Base-by-base conservation (phyloP, 37 sponge, comb jelly and placozoan species). In the Lycopodina hypogea region DNA sequence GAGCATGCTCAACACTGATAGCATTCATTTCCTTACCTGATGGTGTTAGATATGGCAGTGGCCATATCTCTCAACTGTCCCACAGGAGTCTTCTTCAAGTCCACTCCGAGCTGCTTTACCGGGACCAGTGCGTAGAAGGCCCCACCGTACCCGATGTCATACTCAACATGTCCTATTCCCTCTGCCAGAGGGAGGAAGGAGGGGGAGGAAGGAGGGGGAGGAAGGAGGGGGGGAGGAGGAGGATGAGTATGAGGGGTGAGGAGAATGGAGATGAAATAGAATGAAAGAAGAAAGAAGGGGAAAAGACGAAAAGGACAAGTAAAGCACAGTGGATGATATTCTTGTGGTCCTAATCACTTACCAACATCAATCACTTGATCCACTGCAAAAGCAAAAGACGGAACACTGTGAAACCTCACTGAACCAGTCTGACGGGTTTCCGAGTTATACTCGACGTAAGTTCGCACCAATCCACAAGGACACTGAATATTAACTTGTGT, bases 101-200 rank as follows among this genome's bases (percentile, higher is more conserved):
- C 90, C 36, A 96, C 41, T 0, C 83, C 89, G 29, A 96, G 71
- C 72, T 88, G 81, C 0, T 30, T 48, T 0, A 71, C 78, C 26
- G 77, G 63, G 3, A 79, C 93, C 35, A 93, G 41, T 3, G 91
- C 93, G 79, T 96, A 96, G 80, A 87, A 96, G 6, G 91, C 79
- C 1, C 96, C 96, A 26, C 93, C 96, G 80, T 74, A 90, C 3
- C 85, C 79, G 6, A 96, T 59, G 72, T 96, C 93, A 68, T 92
- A 89, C 51, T 38, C 23, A 21, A 96, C 77, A 17, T 24, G 59
- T 39, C 72, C 78, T 19, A 61, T 71, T 1, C 82, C 82, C 23
- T 71, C 70, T 69, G 50, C 26, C 7, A 11, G 42, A 11, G 36
- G 1, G 12, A 9, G 9, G 48, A 45, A 9, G 48, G 48, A 9